phyloP scores from a whole-genome alignment of 2,797 vertebrate genomes.

The Gymnothorax javanicus region DNA sequence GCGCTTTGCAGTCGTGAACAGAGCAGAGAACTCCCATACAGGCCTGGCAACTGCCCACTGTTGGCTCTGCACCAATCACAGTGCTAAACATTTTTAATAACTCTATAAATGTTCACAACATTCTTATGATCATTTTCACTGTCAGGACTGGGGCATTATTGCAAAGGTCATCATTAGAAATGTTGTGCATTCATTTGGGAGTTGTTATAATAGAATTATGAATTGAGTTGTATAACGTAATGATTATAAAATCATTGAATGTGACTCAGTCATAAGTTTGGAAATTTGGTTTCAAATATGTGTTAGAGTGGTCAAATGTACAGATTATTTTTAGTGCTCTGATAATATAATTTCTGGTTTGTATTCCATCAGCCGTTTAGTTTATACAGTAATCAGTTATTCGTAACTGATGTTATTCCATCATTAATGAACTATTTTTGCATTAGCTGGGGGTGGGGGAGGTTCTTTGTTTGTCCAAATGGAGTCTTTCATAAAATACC shows the following conservation, averaged over 20 bases:
- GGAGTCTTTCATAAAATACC: slow-evolving; percentile 78
- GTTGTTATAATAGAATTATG: neutral
- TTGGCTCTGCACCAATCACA: neutral
- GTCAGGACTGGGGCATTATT: neutral
- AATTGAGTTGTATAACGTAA: neutral
- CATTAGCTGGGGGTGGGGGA: slow-evolving; percentile 51
- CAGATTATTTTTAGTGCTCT: neutral
- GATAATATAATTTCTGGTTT: neutral
- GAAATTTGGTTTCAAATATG: neutral
- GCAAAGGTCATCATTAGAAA: neutral
- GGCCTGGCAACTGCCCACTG: neutral
- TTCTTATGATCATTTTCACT: neutral
- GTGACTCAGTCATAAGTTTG: neutral
- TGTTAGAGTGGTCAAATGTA: neutral
- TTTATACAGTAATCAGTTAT: neutral
- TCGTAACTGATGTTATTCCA: slow-evolving; percentile 5
- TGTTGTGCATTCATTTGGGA: neutral
- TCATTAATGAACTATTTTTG: slow-evolving; percentile 56
- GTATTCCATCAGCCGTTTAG: neutral
- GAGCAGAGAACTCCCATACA: neutral
- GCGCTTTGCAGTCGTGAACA: neutral
- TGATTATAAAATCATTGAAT: neutral
- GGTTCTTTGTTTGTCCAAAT: slow-evolving; percentile 74
- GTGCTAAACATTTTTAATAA: neutral
- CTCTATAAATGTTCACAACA: neutral